Evolutionary conservation across 92 coral and sea anemone species (phyloP), one percentile per base, ranked within the genome.

Genomic region (Pocillopora meandrina): DNA sequence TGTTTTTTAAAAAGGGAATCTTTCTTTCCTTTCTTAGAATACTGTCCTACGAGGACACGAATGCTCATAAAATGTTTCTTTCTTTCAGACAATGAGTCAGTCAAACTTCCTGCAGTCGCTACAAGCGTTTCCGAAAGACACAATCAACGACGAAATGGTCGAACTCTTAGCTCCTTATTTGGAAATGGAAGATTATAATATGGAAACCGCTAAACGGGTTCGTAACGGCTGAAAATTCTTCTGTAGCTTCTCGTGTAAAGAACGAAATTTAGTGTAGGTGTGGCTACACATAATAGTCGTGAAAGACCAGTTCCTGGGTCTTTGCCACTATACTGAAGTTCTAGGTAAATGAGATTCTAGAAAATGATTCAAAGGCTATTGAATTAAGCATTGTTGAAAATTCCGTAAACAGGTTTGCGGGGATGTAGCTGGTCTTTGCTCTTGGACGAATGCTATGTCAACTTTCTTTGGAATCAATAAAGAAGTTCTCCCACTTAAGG

Each of bases 381-480:
- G 20, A 10, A 77, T 71, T 33, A 49, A 33, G 21, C 14, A 8
- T 9, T 74, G 14, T 71, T 49, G 18, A 15, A 20, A 26, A 66
- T 59, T 66, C 21, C 42, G 26, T 84, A 14, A 12, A 69, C 78
- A 96, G 99, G 99, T 96, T 56, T 96, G 99, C 76, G 99, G 99
- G 60, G 98, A 96, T 84, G 98, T 96, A 19, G 99, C 99, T 71
- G 99, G 99, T 35, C 69, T 96, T 95, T 96, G 99, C 75, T 91
- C 99, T 1, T 96, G 99, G 99, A 92, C 95, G 36, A 88, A 92
- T 73, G 95, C 99, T 77, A 96, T 96, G 99, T 88, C 99, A 55
- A 81, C 84, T 35, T 96, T 96, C 97, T 96, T 96, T 80, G 98
- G 96, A 61, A 94, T 96, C 76, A 96, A 96, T 87, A 96, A 96